Evolutionary conservation across 1,140 invertebrate genomes (phyloP), one percentile per base, ranked within the genome.

Genomic region (Drosophila micromelanica): DNA sequence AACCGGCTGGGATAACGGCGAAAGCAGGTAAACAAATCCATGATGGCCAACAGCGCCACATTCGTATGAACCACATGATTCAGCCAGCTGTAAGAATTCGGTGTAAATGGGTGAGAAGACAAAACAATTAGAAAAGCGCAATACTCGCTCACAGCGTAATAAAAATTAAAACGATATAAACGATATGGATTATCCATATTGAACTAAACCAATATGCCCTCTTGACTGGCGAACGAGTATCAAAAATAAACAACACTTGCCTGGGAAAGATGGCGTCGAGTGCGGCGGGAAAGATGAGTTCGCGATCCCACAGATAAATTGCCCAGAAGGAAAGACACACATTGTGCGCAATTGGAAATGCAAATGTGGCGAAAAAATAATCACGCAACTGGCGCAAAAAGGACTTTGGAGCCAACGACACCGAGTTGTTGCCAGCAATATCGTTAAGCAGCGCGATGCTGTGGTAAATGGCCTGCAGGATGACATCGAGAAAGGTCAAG

Each of bases 61-160:
- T 91, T 91, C 2, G 90, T 91, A 51, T 91, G 90, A 1, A 91
- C 81, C n/a, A 91, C 75, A 40, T 91, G 90, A 46, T 91, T 91
- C 2, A 91, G 70, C 90, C 90, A 91, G 52, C 90, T 91, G 67
- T 6, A 70, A 76, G 13, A 40, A 27, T 7, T n/a, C n/a, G 15
- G 23, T 49, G 13, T 23, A 52, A 45, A 3, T n/a, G 17, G 12
- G n/a, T 17, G 40, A 9, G 49, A 20, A 30, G 12, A 6, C 43
- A 12, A 27, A 20, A n/a, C 13, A 35, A 27, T 5, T 27, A 27
- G 2, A 27, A 27, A 20, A n/a, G 20, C 20, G 20, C 20, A 20
- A 20, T 20, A 20, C 20, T 20, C 20, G 20, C 20, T 1, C 20
- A 20, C 20, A 23, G 20, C 20, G 2, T 23, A 23, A 3, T 23